A percentile compares a stretch with the other conserved stretches of the same genome.
These are phyloP conservation scores for Hyperoodon ampullatus DNA, from an alignment of 2,113 vertebrate species.

Conservation along the genomic window DNA sequence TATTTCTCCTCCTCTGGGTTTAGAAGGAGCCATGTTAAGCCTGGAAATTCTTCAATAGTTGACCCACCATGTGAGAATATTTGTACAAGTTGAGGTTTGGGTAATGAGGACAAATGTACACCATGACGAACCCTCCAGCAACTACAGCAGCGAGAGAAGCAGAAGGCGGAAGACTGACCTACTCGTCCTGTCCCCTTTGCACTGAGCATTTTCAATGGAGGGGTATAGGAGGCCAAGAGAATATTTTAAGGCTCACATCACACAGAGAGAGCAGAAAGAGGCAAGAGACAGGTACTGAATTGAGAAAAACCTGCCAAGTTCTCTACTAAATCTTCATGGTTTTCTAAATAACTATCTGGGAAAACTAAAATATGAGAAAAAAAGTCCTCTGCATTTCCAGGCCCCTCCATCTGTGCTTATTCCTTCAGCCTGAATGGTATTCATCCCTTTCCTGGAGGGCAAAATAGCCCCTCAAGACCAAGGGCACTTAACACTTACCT, in stretches of 20 bases:
- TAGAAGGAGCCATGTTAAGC: rapidly evolving
- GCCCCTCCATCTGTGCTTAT: not conserved
- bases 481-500: not conserved
- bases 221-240: not conserved
- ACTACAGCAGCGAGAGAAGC: not conserved
- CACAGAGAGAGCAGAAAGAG: not conserved
- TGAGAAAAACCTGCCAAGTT: not conserved
- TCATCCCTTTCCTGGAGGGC: not conserved
- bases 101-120: not conserved
- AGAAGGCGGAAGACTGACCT: rapidly evolving
- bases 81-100: not conserved
- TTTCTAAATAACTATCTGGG: not conserved
- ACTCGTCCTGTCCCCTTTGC: rapidly evolving
- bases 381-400: not conserved
- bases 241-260: not conserved
- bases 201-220: rapidly evolving
- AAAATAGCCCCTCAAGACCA: not conserved
- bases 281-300: not conserved
- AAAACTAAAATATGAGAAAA: not conserved
- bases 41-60: not conserved
- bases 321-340: not conserved
- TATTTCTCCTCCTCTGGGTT: not conserved
- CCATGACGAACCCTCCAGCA: not conserved
- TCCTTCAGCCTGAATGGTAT: not conserved
- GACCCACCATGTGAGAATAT: not conserved